A percentile compares a stretch with the other conserved stretches of the same genome.
Conservation (phyloP, 2,113 vertebrate genomes). For the Emydura subglobosa region DNA sequence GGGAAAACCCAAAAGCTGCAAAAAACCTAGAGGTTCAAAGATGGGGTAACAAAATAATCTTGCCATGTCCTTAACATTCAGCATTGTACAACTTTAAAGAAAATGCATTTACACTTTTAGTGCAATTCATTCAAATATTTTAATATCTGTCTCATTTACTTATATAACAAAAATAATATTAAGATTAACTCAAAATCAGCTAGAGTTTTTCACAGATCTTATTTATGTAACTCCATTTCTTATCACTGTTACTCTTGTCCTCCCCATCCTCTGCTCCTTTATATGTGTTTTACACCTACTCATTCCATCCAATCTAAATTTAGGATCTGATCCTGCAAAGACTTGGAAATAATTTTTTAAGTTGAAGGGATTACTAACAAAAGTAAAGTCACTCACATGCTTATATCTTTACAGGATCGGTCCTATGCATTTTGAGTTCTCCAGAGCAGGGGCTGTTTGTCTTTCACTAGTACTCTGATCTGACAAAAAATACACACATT, state of each 20-base stretch:
- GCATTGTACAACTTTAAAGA: conserved; percentile 9
- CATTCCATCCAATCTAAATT: background rate
- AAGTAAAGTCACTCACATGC: background rate
- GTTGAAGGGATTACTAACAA: background rate
- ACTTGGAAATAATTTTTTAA: background rate
- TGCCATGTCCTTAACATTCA: background rate
- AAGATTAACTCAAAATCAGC: background rate
- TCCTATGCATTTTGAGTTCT: background rate
- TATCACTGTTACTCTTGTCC: background rate
- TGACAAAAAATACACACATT: background rate
- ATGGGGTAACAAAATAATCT: background rate
- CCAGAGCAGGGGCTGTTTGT: background rate
- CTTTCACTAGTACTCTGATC: background rate
- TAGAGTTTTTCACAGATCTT: background rate
- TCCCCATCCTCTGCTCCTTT: background rate
- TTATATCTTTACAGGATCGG: background rate
- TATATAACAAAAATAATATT: background rate
- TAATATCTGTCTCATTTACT: fast-evolving
- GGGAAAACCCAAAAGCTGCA: conserved; percentile 19
- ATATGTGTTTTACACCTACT: background rate
- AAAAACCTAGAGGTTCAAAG: fast-evolving
- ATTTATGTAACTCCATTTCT: background rate
- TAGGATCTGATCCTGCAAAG: background rate
- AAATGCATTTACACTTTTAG: background rate
- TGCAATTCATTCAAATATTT: background rate